Evolutionary conservation across 2,888 invertebrate genomes (phyloP), one percentile per base, ranked within the genome.

Genomic region (Cremastinae sp.): DNA sequence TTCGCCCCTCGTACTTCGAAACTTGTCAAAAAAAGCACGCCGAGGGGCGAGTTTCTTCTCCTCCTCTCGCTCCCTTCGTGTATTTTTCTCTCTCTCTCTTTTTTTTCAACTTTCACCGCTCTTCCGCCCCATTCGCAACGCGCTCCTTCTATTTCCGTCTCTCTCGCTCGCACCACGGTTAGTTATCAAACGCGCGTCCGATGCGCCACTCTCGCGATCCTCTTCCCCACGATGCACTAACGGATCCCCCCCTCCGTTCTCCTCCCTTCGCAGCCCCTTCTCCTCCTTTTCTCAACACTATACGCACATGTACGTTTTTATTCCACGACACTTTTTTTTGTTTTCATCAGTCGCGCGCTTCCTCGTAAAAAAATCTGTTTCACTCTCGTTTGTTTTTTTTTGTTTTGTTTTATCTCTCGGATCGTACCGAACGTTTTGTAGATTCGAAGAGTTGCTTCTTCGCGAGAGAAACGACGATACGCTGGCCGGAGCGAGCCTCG

Each of bases 71-170:
- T 64, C 71, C 56, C 73, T 18, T 43, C 43, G n/a, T 64, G 65
- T 56, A 61, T 51, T 36, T 12, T 47, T 47, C 56, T 53, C 12
- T 4, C 41, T 28, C 28, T 28, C 62, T 47, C 20, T 14, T 18
- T 56, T 38, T 47, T 49, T 22, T 34, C 78, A 76, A 80, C 74
- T 81, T 74, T 78, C 70, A 66, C 75, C 75, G 62, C 75, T 59
- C 76, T 69, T n/a, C n/a, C 75, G 59, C 56, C 53, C 28, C 64
- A 68, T 62, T 72, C 80, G 80, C 77, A 75, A 58, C 61, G 53
- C 34, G n/a, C 65, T 66, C 54, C 66, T 75, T 71, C 49, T 75
- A 66, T 65, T 18, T 62, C 66, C 49, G 34, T 75, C 71, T 54
- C 71, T 66, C 49, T 71, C 22, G 0, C 51, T 10, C 64, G 10